Percentiles rank a stretch among this genome's conserved stretches.
phyloP scores from a whole-genome alignment of 2,797 vertebrate species.

The Argentina silus region DNA sequence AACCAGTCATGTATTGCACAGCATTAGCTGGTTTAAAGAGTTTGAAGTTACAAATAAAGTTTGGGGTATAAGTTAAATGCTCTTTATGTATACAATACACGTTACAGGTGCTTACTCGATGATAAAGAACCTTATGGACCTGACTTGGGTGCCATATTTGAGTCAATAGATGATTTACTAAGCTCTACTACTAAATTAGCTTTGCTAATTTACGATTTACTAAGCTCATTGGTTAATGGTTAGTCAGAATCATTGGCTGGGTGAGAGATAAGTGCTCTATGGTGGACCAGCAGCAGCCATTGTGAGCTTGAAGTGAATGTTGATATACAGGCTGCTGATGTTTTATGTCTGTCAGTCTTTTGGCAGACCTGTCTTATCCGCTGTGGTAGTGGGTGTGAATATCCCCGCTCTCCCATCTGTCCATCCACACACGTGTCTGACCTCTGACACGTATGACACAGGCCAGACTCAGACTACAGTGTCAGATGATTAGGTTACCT shows the following conservation, averaged over 20 bases:
- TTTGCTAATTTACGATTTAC: neutral
- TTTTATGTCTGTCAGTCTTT: constrained; percentile 33
- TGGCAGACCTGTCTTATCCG: constrained; percentile 43
- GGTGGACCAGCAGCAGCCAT: too few relatives aligned
- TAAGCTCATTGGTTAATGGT: neutral
- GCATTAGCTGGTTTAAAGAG: neutral
- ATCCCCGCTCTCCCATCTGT: neutral
- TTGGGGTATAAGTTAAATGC: neutral
- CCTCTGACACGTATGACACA: constrained; percentile 14
- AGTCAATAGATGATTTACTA: neutral
- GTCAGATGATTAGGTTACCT: neutral
- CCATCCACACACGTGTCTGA: neutral
- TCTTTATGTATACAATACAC: constrained; percentile 6
- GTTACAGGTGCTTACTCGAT: neutral
- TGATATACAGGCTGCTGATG: neutral
- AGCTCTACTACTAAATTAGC: neutral
- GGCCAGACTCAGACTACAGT: neutral
- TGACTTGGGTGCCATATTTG: neutral
- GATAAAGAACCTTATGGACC: neutral
- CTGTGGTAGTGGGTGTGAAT: constrained; percentile 23
- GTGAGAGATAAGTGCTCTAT: too few relatives aligned
- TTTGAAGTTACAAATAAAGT: neutral
- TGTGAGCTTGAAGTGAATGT: too few relatives aligned
- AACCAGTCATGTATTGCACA: neutral
- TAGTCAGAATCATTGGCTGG: too few relatives aligned